phyloP scores from a whole-genome alignment of 2,113 vertebrate species.

The Nesoenas mayeri region DNA sequence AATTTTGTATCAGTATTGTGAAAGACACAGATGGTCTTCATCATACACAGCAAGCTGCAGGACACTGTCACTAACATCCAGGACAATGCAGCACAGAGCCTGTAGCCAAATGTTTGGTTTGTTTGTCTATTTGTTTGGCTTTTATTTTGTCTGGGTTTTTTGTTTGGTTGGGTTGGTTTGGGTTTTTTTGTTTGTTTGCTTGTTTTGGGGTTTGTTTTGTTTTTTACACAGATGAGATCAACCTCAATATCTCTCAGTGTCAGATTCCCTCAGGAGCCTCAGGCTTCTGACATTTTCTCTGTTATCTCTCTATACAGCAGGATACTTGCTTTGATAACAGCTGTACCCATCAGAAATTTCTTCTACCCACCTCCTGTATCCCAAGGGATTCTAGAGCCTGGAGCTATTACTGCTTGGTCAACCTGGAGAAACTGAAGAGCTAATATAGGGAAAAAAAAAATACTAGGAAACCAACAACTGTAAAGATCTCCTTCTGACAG shows the following conservation, averaged over 20 bases:
- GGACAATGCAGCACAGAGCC: neutral
- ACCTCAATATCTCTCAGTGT: neutral
- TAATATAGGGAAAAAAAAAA: neutral
- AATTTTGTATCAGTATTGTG: neutral
- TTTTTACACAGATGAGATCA: neutral
- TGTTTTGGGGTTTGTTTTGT: neutral
- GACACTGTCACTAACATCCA: neutral
- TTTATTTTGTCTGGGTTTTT: too few relatives aligned
- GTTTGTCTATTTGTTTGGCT: neutral
- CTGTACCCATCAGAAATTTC: neutral
- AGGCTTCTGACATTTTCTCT: neutral
- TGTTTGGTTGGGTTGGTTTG: neutral
- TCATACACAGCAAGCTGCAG: neutral
- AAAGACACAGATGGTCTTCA: neutral
- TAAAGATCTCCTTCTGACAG: neutral
- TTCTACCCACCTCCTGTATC: neutral
- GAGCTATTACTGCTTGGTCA: neutral
- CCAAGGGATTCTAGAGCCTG: neutral
- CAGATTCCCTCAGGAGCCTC: neutral
- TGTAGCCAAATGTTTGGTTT: neutral
- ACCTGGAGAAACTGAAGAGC: neutral
- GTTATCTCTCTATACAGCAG: neutral
- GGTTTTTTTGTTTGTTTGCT: neutral
- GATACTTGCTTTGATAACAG: neutral
- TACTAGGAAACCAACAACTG: neutral